Evolutionary conservation across 1,140 invertebrate species (phyloP).

Genomic region (Daktulosphaira vitifoliae): DNA sequence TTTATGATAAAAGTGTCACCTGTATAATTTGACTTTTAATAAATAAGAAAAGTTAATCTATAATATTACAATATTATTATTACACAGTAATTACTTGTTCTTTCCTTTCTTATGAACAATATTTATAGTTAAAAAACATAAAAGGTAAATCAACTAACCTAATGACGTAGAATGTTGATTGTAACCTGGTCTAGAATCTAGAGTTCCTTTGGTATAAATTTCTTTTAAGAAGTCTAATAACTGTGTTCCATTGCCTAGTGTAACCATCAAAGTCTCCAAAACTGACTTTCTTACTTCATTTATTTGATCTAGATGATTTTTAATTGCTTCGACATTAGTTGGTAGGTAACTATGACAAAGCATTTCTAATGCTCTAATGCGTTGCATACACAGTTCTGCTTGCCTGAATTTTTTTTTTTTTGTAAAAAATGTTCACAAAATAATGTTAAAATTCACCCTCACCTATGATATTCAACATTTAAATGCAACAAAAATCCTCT

Average conservation of each 20-base stretch:
- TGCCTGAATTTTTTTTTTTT: conserved; percentile 45
- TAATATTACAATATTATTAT: too few relatives aligned
- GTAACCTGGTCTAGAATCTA: conserved; percentile 64
- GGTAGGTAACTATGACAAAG: conserved; percentile 57
- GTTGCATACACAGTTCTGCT: conserved; percentile 58
- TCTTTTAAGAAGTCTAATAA: conserved; percentile 61
- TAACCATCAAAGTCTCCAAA: conserved; percentile 64
- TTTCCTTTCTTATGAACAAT: too few relatives aligned
- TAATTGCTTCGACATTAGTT: conserved; percentile 57
- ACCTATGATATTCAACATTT: conserved; percentile 62
- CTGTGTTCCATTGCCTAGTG: conserved; percentile 68
- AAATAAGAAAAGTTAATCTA: too few relatives aligned
- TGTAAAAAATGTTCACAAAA: too few relatives aligned
- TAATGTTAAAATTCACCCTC: conserved; percentile 2
- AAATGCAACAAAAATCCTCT: conserved; percentile 68
- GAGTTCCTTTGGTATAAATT: conserved; percentile 55
- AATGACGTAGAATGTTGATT: conserved; percentile 55
- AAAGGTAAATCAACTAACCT: conserved; percentile 44
- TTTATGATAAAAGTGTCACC: too few relatives aligned
- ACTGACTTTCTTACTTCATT: conserved; percentile 58
- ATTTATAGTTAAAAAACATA: too few relatives aligned
- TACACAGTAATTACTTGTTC: too few relatives aligned
- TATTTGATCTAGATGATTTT: conserved; percentile 54
- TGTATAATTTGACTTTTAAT: too few relatives aligned
- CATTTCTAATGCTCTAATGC: conserved; percentile 58